Evolutionary conservation across 2,797 vertebrate genomes (phyloP).

Genomic region (Austrolebias charrua): DNA sequence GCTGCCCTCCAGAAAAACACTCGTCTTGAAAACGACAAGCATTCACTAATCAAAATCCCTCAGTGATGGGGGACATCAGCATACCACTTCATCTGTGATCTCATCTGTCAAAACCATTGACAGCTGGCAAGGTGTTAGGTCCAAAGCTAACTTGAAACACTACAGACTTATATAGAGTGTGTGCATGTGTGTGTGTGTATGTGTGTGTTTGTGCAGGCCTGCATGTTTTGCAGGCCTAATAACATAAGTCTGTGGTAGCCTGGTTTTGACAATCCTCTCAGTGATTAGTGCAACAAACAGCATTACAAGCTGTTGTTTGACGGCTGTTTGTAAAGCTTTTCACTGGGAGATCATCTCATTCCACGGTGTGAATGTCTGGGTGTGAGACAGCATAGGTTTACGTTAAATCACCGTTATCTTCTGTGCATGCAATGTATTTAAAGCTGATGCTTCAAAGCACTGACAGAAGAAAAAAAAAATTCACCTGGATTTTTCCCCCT

Average conservation of each 20-base stretch:
- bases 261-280: constrained; percentile 58
- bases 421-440: constrained; percentile 35
- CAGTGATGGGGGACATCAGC: no score
- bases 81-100: constrained; percentile 12
- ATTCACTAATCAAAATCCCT: no score
- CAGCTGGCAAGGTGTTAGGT: constrained; percentile 65
- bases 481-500: constrained; percentile 13
- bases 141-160: constrained; percentile 29
- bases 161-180: constrained; percentile 10
- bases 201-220: constrained; percentile 7
- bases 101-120: constrained; percentile 45
- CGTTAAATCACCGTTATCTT: constrained; percentile 39
- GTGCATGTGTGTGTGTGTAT: constrained; percentile 6
- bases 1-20: no score
- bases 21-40: no score
- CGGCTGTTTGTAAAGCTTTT: constrained; percentile 60
- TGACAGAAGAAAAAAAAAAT: constrained; percentile 11
- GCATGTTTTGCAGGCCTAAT: constrained; percentile 28
- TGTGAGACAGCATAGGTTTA: not conserved
- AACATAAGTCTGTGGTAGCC: constrained; percentile 61
- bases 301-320: constrained; percentile 63
- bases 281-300: constrained; percentile 72
- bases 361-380: constrained; percentile 22
- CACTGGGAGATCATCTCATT: constrained; percentile 53
- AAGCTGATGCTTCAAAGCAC: constrained; percentile 13